These are phyloP conservation scores for Enteromius anoplus DNA, from an alignment of 2,797 vertebrate genomes.

Conservation along the genomic window DNA sequence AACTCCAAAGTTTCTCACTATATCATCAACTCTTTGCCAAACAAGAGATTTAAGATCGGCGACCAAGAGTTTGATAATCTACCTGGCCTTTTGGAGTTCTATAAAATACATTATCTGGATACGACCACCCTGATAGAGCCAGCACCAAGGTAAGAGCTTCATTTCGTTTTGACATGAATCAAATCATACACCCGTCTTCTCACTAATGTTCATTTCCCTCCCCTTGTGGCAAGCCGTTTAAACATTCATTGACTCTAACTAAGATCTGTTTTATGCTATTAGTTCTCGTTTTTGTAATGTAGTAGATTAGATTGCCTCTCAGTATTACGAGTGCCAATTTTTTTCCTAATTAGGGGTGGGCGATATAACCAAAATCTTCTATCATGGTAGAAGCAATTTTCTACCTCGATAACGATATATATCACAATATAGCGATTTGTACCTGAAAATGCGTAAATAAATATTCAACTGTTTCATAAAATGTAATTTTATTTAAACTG, in stretches of 20 bases:
- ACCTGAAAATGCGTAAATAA: too few species aligned
- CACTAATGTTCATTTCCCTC: background rate
- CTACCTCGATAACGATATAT: too few species aligned
- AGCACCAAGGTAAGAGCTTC: slow-evolving; percentile 83
- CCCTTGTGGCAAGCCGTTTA: slow-evolving; percentile 3
- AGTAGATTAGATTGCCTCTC: background rate
- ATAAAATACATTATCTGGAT: slow-evolving; percentile 99
- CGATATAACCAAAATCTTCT: too few species aligned
- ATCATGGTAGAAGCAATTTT: too few species aligned
- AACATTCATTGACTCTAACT: background rate
- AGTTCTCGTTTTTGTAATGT: too few species aligned
- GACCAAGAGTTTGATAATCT: slow-evolving; percentile 97
- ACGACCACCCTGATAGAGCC: slow-evolving; percentile 98
- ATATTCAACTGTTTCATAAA: too few species aligned
- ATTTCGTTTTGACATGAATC: background rate
- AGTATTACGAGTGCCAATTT: background rate
- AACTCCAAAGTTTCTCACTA: slow-evolving; percentile 98
- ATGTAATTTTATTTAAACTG: too few species aligned
- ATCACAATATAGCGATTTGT: too few species aligned
- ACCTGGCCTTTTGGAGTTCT: slow-evolving; percentile 94
- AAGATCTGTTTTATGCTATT: background rate
- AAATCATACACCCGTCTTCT: background rate
- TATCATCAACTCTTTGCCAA: slow-evolving; percentile 96
- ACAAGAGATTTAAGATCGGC: slow-evolving; percentile 95
- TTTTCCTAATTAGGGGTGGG: background rate